A percentile compares a stretch with the other conserved stretches of the same genome.
Conservation (phyloP, 2,888 invertebrate genomes). For the Tetrapedia diversipes region DNA sequence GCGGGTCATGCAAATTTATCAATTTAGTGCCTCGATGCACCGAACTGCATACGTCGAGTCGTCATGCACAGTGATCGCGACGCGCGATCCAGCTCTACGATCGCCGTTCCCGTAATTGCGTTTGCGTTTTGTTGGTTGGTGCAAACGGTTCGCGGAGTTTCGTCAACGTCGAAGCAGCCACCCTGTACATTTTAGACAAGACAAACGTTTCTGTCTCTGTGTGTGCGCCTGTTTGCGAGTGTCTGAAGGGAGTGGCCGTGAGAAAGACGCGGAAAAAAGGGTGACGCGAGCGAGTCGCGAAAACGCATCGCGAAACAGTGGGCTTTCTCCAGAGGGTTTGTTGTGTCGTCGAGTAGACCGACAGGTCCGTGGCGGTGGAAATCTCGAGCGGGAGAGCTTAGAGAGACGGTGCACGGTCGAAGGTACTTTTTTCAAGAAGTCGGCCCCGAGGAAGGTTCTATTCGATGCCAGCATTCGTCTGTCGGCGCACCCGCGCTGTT, state of each 20-base stretch:
- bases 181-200: neutral
- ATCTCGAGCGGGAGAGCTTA: constrained; percentile 36
- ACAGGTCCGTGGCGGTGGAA: constrained; percentile 7
- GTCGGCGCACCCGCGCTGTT: constrained; percentile 51
- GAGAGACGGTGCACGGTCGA: constrained; percentile 36
- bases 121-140: neutral
- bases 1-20: constrained; percentile 80
- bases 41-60: constrained; percentile 69
- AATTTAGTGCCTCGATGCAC: constrained; percentile 76
- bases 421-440: constrained; percentile 36
- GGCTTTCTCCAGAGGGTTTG: constrained; percentile 6
- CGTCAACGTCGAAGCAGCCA: too few relatives aligned
- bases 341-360: constrained; percentile 20
- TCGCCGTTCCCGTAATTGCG: neutral
- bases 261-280: too few relatives aligned
- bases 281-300: too few relatives aligned
- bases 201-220: too few relatives aligned
- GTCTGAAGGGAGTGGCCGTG: too few relatives aligned
- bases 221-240: too few relatives aligned
- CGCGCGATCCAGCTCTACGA: neutral
- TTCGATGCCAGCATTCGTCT: constrained; percentile 51
- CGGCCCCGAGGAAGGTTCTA: constrained; percentile 34
- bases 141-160: neutral
- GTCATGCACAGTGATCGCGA: constrained; percentile 12
- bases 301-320: neutral